phyloP scores from a whole-genome alignment of 35 echinoderm and acorn worm species.

The Lytechinus variegatus region DNA sequence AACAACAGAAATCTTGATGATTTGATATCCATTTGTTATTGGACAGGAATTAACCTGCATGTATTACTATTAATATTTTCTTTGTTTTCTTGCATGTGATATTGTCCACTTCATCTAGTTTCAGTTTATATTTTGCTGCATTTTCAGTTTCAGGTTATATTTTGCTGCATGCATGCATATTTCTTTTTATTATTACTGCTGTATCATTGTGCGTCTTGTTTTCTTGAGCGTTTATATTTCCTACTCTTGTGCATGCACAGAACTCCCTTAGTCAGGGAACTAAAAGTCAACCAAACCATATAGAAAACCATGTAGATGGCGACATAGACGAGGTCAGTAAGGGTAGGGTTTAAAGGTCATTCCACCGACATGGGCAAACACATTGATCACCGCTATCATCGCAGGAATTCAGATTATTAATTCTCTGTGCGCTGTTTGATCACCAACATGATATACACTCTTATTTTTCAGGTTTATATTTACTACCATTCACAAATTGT shows the following conservation, averaged over 20 bases:
- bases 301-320: constrained; percentile 43
- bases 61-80: background rate
- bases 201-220: background rate
- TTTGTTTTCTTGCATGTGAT: background rate
- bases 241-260: constrained; percentile 16
- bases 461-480: background rate
- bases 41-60: background rate
- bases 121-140: background rate
- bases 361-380: background rate
- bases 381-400: background rate
- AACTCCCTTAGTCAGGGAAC: background rate
- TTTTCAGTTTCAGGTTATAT: background rate
- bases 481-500: background rate
- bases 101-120: background rate
- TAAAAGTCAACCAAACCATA: constrained; percentile 22
- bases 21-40: background rate
- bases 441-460: background rate
- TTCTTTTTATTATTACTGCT: background rate
- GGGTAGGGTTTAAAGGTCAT: constrained; percentile 31
- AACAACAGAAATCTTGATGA: background rate
- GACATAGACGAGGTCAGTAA: constrained; percentile 23
- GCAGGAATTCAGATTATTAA: background rate
- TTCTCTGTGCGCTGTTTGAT: background rate
- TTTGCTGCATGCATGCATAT: background rate
- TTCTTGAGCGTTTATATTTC: background rate